phyloP scores from a whole-genome alignment of 2,113 vertebrate genomes.

The Sminthopsis crassicaudata region DNA sequence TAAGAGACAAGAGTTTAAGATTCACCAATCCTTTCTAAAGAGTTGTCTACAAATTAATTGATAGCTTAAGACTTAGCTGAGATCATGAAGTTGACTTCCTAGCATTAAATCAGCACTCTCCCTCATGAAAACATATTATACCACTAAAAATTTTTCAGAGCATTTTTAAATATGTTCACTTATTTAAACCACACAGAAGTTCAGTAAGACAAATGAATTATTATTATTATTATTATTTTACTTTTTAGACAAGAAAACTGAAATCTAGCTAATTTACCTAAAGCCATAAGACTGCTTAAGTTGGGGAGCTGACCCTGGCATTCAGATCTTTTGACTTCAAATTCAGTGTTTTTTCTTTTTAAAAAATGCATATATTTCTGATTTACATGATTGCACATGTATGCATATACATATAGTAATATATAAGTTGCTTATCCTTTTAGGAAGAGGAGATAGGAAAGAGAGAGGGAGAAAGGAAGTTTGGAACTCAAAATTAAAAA shows the following conservation, averaged over 20 bases:
- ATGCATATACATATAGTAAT: too few species aligned
- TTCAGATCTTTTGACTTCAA: not conserved
- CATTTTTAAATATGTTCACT: not conserved
- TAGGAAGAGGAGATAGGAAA: too few species aligned
- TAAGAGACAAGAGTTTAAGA: not conserved
- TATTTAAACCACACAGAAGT: slow-evolving; percentile 12
- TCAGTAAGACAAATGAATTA: not conserved
- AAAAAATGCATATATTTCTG: not conserved
- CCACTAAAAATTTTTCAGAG: not conserved
- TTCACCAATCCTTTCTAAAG: slow-evolving; percentile 40
- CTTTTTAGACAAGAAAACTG: not conserved
- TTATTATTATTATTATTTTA: not conserved
- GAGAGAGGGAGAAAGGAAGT: too few species aligned
- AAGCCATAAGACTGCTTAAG: not conserved
- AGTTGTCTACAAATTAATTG: slow-evolving; percentile 11
- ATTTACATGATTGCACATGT: too few species aligned
- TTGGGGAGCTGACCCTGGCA: not conserved
- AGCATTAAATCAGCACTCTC: not conserved
- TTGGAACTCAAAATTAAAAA: too few species aligned
- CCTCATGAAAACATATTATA: not conserved
- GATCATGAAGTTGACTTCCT: not conserved
- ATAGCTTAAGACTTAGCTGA: not conserved
- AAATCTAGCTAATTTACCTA: slow-evolving; percentile 8
- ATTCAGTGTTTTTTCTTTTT: not conserved
- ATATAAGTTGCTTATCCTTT: too few species aligned